These are phyloP conservation scores for Porites australiensis DNA, from an alignment of 64 coral and sea anemone species.

Conservation along the genomic window DNA sequence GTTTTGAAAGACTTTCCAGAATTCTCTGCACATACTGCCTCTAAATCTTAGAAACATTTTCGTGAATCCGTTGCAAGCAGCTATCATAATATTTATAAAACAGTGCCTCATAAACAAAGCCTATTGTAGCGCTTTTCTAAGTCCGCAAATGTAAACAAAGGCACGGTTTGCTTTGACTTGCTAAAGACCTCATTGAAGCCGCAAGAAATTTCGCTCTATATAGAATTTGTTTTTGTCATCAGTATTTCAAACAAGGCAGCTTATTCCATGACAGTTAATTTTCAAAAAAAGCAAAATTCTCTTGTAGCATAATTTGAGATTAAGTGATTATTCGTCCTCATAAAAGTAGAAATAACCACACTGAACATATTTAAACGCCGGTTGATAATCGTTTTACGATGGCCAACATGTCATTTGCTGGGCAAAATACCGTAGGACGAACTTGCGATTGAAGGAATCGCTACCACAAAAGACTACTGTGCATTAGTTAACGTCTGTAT, in stretches of 20 bases:
- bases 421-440: neutral
- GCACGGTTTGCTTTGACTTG: neutral
- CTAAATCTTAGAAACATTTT: neutral
- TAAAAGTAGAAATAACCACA: neutral
- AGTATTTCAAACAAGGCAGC: neutral
- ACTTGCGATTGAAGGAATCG: neutral
- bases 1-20: neutral
- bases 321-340: neutral
- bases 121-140: neutral
- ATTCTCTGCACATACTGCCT: neutral
- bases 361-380: neutral
- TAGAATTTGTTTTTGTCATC: conserved; percentile 21
- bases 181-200: conserved; percentile 2
- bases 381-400: neutral
- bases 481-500: no score
- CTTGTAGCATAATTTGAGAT: neutral
- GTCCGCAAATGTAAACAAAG: conserved; percentile 19
- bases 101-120: neutral
- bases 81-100: neutral
- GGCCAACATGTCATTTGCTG: neutral
- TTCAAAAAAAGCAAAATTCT: neutral
- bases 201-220: neutral
- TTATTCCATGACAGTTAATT: neutral
- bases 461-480: no score
- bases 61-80: no score